Evolutionary conservation across 2,113 vertebrate genomes (phyloP).

Genomic region (Notothenia rossii): DNA sequence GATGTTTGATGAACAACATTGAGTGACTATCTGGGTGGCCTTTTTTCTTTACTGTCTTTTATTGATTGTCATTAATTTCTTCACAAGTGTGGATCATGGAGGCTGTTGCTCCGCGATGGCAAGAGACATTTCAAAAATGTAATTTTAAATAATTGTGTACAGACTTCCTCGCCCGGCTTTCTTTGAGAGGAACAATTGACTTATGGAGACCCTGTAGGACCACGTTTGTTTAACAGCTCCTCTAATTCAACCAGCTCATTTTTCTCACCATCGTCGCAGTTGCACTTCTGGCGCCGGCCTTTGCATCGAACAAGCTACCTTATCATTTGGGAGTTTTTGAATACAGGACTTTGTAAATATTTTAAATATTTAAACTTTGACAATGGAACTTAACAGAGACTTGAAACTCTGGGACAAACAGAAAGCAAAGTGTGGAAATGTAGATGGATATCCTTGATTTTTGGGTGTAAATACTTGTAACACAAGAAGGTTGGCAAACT

Average conservation of each 20-base stretch:
- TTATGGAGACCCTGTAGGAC: slow-evolving; percentile 63
- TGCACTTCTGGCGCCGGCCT: slow-evolving; percentile 61
- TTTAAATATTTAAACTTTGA: slow-evolving; percentile 93
- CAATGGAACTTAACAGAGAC: slow-evolving; percentile 68
- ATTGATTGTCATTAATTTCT: slow-evolving; percentile 70
- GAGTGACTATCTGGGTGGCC: slow-evolving; percentile 66
- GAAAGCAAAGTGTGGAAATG: slow-evolving; percentile 59
- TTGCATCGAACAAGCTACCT: slow-evolving; percentile 64
- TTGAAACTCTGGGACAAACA: slow-evolving; percentile 68
- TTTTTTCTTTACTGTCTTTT: slow-evolving; percentile 70
- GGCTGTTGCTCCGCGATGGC: slow-evolving; percentile 53
- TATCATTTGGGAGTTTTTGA: slow-evolving; percentile 86
- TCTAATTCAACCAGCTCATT: slow-evolving; percentile 74
- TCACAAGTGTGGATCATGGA: slow-evolving; percentile 64
- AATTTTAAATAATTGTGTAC: slow-evolving; percentile 77
- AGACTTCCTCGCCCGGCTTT: slow-evolving; percentile 67
- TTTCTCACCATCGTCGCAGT: slow-evolving; percentile 76
- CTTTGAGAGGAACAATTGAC: slow-evolving; percentile 62
- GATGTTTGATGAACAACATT: slow-evolving; percentile 69
- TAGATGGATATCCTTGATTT: slow-evolving; percentile 76
- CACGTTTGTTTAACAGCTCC: slow-evolving; percentile 66
- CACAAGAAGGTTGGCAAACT: slow-evolving; percentile 81
- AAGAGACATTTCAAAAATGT: slow-evolving; percentile 73
- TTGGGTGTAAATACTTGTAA: slow-evolving; percentile 85
- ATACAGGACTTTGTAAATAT: slow-evolving; percentile 93